A percentile compares a stretch with the other conserved stretches of the same genome.
Evolutionary conservation across 1,140 invertebrate genomes (phyloP).

Genomic region (Micrasema minimum): DNA sequence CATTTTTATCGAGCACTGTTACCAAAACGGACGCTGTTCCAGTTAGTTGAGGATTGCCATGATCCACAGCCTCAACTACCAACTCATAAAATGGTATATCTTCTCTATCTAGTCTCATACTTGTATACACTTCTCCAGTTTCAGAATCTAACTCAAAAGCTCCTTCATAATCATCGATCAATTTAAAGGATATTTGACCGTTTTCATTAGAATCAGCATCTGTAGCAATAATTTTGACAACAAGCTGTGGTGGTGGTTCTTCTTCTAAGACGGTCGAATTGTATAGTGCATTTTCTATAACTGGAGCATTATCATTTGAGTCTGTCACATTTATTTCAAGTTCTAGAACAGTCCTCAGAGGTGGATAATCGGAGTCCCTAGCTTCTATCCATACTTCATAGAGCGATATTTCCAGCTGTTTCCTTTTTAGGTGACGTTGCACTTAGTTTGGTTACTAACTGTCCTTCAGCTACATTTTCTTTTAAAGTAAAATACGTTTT

Average conservation of each 20-base stretch:
- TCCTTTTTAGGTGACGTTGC: slow-evolving; percentile 81
- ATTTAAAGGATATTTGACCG: slow-evolving; percentile 82
- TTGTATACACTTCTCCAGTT: slow-evolving; percentile 88
- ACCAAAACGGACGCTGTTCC: slow-evolving; percentile 88
- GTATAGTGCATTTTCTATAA: slow-evolving; percentile 84
- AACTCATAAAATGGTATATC: slow-evolving; percentile 85
- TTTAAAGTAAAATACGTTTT: slow-evolving; percentile 79
- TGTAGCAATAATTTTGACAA: slow-evolving; percentile 81
- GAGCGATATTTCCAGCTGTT: slow-evolving; percentile 73
- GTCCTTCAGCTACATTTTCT: slow-evolving; percentile 82
- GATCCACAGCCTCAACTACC: slow-evolving; percentile 87
- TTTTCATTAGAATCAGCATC: slow-evolving; percentile 91
- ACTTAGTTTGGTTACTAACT: slow-evolving; percentile 75
- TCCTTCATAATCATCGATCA: slow-evolving; percentile 79
- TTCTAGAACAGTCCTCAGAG: slow-evolving; percentile 79
- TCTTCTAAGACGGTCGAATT: slow-evolving; percentile 88
- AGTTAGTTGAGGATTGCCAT: slow-evolving; percentile 83
- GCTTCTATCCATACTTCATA: slow-evolving; percentile 96
- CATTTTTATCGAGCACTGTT: slow-evolving; percentile 91
- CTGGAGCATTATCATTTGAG: slow-evolving; percentile 90
- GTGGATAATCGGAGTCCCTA: slow-evolving; percentile 83
- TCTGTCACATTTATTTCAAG: slow-evolving; percentile 89
- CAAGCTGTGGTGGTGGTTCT: slow-evolving; percentile 80
- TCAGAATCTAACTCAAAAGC: slow-evolving; percentile 84
- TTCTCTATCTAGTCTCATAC: slow-evolving; percentile 88